These are phyloP conservation scores for Acanthosepion lycidas DNA, from an alignment of 2,888 invertebrate genomes.

Conservation along the genomic window DNA sequence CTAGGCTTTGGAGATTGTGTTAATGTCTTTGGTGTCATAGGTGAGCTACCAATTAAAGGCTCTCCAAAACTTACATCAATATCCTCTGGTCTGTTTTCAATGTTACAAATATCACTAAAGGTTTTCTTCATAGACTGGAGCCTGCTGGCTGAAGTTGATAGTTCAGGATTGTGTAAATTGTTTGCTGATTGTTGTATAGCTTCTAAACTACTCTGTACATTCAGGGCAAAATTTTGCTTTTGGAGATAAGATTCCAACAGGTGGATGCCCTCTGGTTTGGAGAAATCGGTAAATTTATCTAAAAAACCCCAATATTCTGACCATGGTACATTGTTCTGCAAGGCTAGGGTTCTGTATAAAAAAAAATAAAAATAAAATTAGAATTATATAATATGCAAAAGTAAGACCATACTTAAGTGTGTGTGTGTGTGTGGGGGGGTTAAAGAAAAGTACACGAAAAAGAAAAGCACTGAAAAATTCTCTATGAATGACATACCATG, in stretches of 20 bases:
- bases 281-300: constrained; percentile 85
- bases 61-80: background rate
- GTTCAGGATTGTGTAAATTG: background rate
- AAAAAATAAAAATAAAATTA: constrained; percentile 37
- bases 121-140: background rate
- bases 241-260: constrained; percentile 85
- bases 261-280: constrained; percentile 83
- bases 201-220: constrained; percentile 24
- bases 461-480: too few species aligned
- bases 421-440: too few species aligned
- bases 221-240: constrained; percentile 54
- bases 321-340: constrained; percentile 79
- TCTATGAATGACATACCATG: too few species aligned
- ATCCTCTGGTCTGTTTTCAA: background rate
- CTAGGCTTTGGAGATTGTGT: background rate
- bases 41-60: background rate
- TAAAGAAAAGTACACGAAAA: background rate
- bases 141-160: background rate
- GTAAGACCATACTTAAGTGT: background rate
- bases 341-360: constrained; percentile 68
- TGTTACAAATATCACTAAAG: background rate
- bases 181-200: background rate
- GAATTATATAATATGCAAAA: background rate
- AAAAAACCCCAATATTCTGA: constrained; percentile 95
- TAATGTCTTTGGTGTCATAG: background rate